Evolutionary conservation across 1,140 invertebrate genomes (phyloP), one percentile per base, ranked within the genome.

Genomic region (Sesamia nonagrioides): DNA sequence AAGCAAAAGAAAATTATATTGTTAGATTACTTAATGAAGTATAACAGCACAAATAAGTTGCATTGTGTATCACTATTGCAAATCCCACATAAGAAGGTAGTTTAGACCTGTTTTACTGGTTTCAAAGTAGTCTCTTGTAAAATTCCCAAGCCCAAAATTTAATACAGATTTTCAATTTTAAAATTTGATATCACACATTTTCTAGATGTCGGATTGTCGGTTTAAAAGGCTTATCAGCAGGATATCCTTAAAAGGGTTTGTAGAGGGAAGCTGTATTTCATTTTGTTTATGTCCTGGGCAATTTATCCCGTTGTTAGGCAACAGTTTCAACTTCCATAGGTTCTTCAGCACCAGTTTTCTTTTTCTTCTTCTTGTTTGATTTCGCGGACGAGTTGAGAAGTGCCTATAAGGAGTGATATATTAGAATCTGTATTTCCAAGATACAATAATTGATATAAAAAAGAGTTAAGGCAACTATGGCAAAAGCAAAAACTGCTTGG

Each of bases 281-380:
- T 72, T 81, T 76, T 15, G 42, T 79, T 84, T 52, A 52, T 75
- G 15, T 63, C 60, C 74, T 77, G 58, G 69, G 69, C 56, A 79
- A 72, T 37, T 58, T 27, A 60, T 81, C 71, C 58, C 56, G 80
- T 86, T 92, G 94, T 95, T 96, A 96, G 92, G 96, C 96, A 90
- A 95, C 95, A 52, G 95, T 96, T 87, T 97, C 96, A 6, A 96
- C 96, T 95, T 96, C 96, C 95, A 96, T 96, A 15, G 96, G 93
- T 80, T 96, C 95, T 83, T 96, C 95, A 54, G 95, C 95, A 35
- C 95, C 95, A 66, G 95, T 90, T 56, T 96, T 96, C 96, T 97
- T 98, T 96, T 98, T 98, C 96, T 98, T 98, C 96, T 98, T 98
- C 94, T 98, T 98, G 83, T 97, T 97, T 6, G 97, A 95, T 92